phyloP scores from a whole-genome alignment of 2,797 vertebrate genomes.

The Enteromius mattozi region DNA sequence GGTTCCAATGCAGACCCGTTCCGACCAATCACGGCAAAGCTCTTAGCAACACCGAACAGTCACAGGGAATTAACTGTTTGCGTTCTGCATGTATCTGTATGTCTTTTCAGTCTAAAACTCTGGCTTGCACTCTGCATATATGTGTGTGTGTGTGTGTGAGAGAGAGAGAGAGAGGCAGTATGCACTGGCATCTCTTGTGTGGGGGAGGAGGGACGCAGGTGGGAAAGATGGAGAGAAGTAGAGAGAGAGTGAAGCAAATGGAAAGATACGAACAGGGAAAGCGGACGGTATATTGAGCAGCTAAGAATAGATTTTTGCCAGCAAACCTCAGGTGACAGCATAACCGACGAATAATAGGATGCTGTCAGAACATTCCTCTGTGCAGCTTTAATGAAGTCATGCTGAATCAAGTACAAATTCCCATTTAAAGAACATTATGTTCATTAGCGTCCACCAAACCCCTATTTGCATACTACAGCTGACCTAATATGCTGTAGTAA shows the following conservation, averaged over 20 bases:
- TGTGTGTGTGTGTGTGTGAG: slow-evolving; percentile 37
- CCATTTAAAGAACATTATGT: slow-evolving; percentile 51
- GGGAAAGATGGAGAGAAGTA: slow-evolving; percentile 54
- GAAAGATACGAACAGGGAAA: slow-evolving; percentile 34
- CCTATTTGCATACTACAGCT: slow-evolving; percentile 45
- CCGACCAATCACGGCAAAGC: slow-evolving; percentile 64
- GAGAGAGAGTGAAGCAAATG: slow-evolving; percentile 39
- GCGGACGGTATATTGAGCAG: slow-evolving; percentile 27
- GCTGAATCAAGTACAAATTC: slow-evolving; percentile 38
- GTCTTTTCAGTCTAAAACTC: slow-evolving; percentile 44
- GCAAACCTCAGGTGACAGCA: slow-evolving; percentile 41
- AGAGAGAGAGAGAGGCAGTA: slow-evolving; percentile 46
- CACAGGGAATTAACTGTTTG: slow-evolving; percentile 64
- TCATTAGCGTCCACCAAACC: slow-evolving; percentile 46
- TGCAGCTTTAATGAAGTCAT: slow-evolving; percentile 32
- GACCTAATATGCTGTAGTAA: slow-evolving; percentile 45
- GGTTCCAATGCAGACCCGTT: slow-evolving; percentile 71
- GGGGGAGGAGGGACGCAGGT: slow-evolving; percentile 58
- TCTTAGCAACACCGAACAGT: slow-evolving; percentile 64
- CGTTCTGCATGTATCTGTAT: slow-evolving; percentile 41
- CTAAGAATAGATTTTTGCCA: slow-evolving; percentile 36
- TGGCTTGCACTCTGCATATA: slow-evolving; percentile 39
- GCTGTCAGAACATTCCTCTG: slow-evolving; percentile 34
- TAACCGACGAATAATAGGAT: slow-evolving; percentile 17
- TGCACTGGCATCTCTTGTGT: slow-evolving; percentile 56